Base-by-base conservation (phyloP, 2,797 vertebrate genomes). In the Helostoma temminkii region DNA sequence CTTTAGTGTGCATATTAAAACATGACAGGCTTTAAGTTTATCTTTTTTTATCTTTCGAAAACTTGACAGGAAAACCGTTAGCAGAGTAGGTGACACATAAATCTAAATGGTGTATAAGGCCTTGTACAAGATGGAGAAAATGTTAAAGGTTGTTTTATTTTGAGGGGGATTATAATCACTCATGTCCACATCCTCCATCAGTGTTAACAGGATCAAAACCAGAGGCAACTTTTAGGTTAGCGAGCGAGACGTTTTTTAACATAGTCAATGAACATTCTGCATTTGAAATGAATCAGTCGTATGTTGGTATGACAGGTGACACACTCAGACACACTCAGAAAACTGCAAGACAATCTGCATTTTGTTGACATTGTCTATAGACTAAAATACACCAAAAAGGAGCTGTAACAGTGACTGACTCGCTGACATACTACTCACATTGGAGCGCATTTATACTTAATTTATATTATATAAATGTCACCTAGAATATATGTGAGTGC, bases 371-470 rank as follows among this genome's bases (percentile, higher is more conserved):
- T 48, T 47, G 7, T 49, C 22, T 68, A 9, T 24, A 37, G 22
- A 62, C 22, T 28, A 1, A 58, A 52, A 54, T 22, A 53, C 32
- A 71, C 73, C 25, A 66, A 28, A n/a, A 80, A 18, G 9, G 18
- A 1, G n/a, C 41, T 69, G 6, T 25, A 36, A 52, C 21, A 3
- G 24, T 77, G 78, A 86, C 69, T 80, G 63, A 85, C 74, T 71
- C 9, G 18, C 65, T 74, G 78, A 39, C 15, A 63, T 12, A 47
- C 75, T 59, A 32, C 81, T 61, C 57, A 76, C 41, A 77, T 81
- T 78, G 79, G 77, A 59, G 75, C 58, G 25, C 48, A 25, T 79
- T 82, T 73, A 50, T 47, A 79, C n/a, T n/a, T n/a, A n/a, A n/a
- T 84, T 76, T 47, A 72, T 76, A 56, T 26, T 26, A 18, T 26